phyloP scores from a whole-genome alignment of 2,888 invertebrate species.

The Eilema griseolum region DNA sequence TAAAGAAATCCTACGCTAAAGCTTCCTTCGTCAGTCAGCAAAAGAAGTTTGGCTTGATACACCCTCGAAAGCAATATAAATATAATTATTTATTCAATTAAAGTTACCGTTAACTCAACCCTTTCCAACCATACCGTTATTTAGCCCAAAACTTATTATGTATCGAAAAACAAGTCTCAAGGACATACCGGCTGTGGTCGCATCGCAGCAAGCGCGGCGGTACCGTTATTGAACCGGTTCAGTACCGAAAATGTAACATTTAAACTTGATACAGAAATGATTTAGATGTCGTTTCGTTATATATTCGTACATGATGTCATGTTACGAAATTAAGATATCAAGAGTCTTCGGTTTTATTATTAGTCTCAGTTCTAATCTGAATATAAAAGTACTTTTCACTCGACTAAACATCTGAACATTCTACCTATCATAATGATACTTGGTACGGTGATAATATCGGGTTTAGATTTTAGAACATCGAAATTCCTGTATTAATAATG shows the following conservation, averaged over 20 bases:
- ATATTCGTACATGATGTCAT: neutral
- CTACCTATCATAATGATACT: neutral
- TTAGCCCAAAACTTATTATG: neutral
- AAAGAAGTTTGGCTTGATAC: too few relatives aligned
- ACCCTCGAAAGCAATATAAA: neutral
- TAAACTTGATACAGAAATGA: neutral
- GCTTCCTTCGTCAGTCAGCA: too few relatives aligned
- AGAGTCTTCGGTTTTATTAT: neutral
- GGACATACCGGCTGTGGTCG: neutral
- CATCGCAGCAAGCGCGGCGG: conserved; percentile 1
- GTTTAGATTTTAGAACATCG: neutral
- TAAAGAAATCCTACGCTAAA: too few relatives aligned
- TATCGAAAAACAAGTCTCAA: conserved; percentile 1
- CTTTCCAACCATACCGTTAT: neutral
- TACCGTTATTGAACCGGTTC: conserved; percentile 14
- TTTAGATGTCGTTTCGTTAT: neutral
- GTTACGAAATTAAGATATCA: neutral
- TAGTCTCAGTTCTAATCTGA: neutral
- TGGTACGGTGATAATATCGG: neutral
- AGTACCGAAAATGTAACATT: neutral
- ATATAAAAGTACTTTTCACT: neutral
- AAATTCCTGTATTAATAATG: too few relatives aligned
- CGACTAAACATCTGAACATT: neutral
- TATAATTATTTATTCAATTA: neutral
- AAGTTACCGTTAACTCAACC: conserved; percentile 1